phyloP scores from a whole-genome alignment of 2,888 invertebrate species.

The Smittia aterrima region DNA sequence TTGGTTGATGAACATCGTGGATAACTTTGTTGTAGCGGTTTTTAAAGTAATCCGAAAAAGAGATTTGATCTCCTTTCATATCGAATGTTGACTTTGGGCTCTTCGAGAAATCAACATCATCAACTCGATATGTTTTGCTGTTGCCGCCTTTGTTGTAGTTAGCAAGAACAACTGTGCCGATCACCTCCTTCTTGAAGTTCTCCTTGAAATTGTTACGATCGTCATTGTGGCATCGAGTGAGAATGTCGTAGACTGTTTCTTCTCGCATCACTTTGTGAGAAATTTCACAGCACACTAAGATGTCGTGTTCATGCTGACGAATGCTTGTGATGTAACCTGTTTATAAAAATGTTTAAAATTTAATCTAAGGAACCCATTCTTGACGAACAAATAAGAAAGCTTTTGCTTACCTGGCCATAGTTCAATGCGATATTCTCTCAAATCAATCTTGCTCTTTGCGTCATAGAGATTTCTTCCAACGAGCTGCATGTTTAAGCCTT shows the following conservation, averaged over 20 bases:
- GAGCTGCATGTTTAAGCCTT: slow-evolving; percentile 63
- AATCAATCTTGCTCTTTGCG: slow-evolving; percentile 58
- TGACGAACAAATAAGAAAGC: too few species aligned
- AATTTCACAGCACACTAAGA: slow-evolving; percentile 77
- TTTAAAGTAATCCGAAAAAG: slow-evolving; percentile 64
- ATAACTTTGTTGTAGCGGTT: slow-evolving; percentile 67
- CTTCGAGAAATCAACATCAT: not conserved
- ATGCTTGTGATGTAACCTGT: slow-evolving; percentile 82
- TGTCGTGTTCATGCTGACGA: slow-evolving; percentile 72
- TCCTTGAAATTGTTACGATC: slow-evolving; percentile 56
- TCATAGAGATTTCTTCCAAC: slow-evolving; percentile 75
- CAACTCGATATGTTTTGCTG: not conserved
- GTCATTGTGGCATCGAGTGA: slow-evolving; percentile 46
- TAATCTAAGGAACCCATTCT: too few species aligned
- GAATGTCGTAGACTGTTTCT: slow-evolving; percentile 68
- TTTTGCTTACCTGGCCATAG: too few species aligned
- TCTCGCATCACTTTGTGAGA: slow-evolving; percentile 79
- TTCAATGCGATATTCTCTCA: slow-evolving; percentile 56
- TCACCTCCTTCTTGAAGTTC: slow-evolving; percentile 57
- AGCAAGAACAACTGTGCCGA: slow-evolving; percentile 63
- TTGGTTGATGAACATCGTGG: slow-evolving; percentile 66
- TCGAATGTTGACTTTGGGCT: not conserved
- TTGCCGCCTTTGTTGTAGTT: too few species aligned
- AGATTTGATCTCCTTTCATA: slow-evolving; percentile 54
- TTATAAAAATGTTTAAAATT: too few species aligned